Evolutionary conservation across 1,140 invertebrate genomes (phyloP), one percentile per base, ranked within the genome.

Genomic region (Probaryconus sp.): DNA sequence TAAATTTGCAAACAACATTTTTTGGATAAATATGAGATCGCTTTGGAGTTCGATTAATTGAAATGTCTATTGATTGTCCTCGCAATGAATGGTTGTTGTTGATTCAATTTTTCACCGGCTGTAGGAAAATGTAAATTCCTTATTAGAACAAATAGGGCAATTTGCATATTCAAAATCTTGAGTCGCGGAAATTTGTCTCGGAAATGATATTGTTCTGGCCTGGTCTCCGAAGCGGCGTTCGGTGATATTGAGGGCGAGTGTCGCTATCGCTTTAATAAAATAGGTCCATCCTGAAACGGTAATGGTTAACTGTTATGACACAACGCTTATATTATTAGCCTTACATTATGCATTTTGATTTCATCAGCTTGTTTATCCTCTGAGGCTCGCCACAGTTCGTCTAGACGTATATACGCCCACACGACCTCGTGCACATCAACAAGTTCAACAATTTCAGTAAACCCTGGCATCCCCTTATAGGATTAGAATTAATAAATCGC

Each of bases 251-350:
- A 63, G 47, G 50, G 47, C 50, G 42, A 63, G 47, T 63, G 47
- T 61, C 58, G 42, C 58, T 61, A 40, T 50, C 45, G 35, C 11
- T 33, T 30, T 61, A 61, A 61, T 61, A 61, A 61, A 61, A 61
- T 61, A 61, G 42, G 31, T 50, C 45, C 45, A 33, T 13, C 24
- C 30, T 47, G 55, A 35, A 45, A 24, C 43, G 24, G 33, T 60
- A 60, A 60, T 38, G 56, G 56, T 24, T 47, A 47, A 60, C 43
- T 47, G 43, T 60, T 60, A 47, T 60, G 42, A 48, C 42, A 48
- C 56, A 48, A 60, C 42, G 56, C 56, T 60, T 60, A 60, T 37
- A 60, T 60, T 47, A 61, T 61, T 60, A 60, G 43, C 42, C 42
- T 38, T 60, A 47, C 40, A 45, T 60, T 24, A 47, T 61, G 50